Base-by-base conservation (phyloP, 2,797 vertebrate genomes). In the Arctocebus calabarensis region DNA sequence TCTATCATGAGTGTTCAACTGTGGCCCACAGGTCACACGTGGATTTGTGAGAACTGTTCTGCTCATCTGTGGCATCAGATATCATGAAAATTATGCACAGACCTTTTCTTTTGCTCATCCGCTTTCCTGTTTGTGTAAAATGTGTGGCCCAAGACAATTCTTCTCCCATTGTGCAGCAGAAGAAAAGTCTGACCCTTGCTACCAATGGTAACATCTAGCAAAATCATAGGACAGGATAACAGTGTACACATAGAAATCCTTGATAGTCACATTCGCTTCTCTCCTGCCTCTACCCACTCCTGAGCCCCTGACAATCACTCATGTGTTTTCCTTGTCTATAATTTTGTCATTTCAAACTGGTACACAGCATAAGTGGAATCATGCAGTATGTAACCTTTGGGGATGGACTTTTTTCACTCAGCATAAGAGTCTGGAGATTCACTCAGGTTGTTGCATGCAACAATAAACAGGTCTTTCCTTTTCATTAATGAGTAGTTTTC, bases 311-410 rank as follows among this genome's bases (percentile, higher is more conserved):
- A 43, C 37, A 74, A 68, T 37, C 14, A 59, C 34, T 68, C 27
- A 19, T n/a, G n/a, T 88, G n/a, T 40, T 88, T 43, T 68, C 59
- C 70, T 40, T 75, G 77, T 61, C 61, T 70, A 19, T 61, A 59
- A 81, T 81, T 94, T 75, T 88, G 34, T 52, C 71, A 70, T 55
- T 22, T 85, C 52, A 84, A 61, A 90, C 70, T 62, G 29, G n/a
- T 43, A 43, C 27, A 71, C 32, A 19, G 32, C 61, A 32, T 37
- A 77, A n/a, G 59, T 77, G 37, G 25, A 89, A 84, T 43, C 34
- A 23, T 29, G 61, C 2, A 82, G 22, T 34, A 74, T 8, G 29
- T 32, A 43, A 29, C 22, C 40, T 81, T 85, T 34, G 40, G 40
- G 34, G 25, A 32, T 27, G 68, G 59, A 48, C 7, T 48, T 45